phyloP scores from a whole-genome alignment of 2,797 vertebrate genomes.

The Dryobates pubescens region DNA sequence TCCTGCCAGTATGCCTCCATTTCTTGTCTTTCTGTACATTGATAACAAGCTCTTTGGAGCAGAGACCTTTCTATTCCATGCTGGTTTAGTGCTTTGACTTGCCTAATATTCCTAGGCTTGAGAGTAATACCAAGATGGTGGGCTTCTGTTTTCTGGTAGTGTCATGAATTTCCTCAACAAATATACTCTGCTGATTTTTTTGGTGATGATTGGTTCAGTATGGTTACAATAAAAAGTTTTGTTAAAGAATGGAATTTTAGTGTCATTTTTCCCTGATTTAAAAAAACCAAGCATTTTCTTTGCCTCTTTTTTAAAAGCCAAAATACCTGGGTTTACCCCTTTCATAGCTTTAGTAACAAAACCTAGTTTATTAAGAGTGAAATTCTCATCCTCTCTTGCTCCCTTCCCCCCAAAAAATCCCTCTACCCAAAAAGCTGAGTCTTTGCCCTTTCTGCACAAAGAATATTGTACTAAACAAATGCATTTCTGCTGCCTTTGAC shows the following conservation, averaged over 20 bases:
- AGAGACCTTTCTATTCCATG: neutral
- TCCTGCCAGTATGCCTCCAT: neutral
- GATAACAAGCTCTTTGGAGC: neutral
- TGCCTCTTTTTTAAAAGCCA: too few relatives aligned
- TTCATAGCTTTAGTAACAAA: neutral
- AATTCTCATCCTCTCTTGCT: neutral
- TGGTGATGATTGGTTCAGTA: neutral
- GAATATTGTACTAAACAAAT: neutral
- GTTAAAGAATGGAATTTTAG: neutral
- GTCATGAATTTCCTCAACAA: neutral
- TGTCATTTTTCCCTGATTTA: neutral
- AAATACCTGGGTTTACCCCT: neutral
- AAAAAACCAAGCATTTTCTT: neutral
- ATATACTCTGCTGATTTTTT: neutral
- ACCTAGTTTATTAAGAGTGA: neutral
- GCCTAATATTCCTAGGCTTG: neutral
- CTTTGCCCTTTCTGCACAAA: neutral
- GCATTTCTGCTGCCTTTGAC: neutral
- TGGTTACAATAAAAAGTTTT: neutral
- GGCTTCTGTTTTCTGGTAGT: neutral
- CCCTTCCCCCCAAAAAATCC: fast-evolving
- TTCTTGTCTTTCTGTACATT: neutral
- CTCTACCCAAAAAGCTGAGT: neutral
- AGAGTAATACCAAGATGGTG: neutral
- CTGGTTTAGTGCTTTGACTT: neutral